phyloP scores from a whole-genome alignment of 2,113 vertebrate species.

The Channa argus region DNA sequence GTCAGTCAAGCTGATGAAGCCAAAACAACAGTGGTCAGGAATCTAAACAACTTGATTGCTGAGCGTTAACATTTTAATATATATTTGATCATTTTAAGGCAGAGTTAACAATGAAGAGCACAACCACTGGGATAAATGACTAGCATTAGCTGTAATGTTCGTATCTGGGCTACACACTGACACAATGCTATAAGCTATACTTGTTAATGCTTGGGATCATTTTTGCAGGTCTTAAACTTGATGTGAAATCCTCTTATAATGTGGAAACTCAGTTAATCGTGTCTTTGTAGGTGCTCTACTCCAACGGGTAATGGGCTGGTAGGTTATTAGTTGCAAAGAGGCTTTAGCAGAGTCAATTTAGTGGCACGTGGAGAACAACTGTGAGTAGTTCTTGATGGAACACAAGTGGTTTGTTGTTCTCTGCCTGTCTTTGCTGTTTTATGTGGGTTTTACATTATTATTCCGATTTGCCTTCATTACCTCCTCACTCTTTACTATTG shows the following conservation, averaged over 20 bases:
- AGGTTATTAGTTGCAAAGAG: conserved; percentile 55
- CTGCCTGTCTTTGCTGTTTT: not conserved
- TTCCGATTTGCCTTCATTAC: not conserved
- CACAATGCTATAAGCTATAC: too few species aligned
- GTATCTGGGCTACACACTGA: too few species aligned
- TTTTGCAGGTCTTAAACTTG: not conserved
- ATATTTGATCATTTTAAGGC: too few species aligned
- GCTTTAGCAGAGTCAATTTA: conserved; percentile 65
- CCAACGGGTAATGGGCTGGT: conserved; percentile 33
- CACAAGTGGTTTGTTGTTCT: conserved; percentile 38
- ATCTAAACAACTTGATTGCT: too few species aligned
- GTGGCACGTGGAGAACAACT: conserved; percentile 41
- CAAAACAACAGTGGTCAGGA: too few species aligned
- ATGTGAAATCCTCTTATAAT: not conserved
- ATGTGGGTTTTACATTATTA: not conserved
- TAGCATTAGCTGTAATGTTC: too few species aligned
- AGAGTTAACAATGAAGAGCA: too few species aligned
- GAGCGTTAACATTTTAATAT: too few species aligned
- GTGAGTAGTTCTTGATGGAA: conserved; percentile 19
- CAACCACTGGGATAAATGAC: too few species aligned
- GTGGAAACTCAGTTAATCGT: conserved; percentile 1
- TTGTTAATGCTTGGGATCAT: too few species aligned
- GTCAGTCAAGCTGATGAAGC: too few species aligned
- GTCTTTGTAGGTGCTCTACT: conserved; percentile 13
- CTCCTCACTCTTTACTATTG: not conserved